A percentile compares a stretch with the other conserved stretches of the same genome.
phyloP scores from a whole-genome alignment of 2,113 vertebrate species.

The Rana temporaria region DNA sequence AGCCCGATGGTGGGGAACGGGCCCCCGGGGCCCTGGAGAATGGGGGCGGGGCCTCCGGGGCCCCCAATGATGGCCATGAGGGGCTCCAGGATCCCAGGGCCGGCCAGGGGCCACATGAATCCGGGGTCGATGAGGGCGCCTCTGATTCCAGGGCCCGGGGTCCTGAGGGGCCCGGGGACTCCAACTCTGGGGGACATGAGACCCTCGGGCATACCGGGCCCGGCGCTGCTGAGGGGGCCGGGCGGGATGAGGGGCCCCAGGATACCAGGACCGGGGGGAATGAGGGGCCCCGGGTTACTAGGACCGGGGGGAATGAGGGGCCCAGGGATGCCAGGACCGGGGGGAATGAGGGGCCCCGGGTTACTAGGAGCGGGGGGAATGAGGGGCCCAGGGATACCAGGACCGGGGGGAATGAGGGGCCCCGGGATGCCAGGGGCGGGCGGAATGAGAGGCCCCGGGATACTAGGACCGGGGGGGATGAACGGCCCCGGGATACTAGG shows the following conservation, averaged over 20 bases:
- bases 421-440: not conserved
- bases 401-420: not conserved
- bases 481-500: not conserved
- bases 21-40: conserved; percentile 7
- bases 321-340: too few species aligned
- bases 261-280: not conserved
- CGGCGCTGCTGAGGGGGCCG: not conserved
- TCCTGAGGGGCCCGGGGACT: not conserved
- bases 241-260: not conserved
- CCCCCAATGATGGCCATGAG: not conserved
- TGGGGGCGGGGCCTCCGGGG: too few species aligned
- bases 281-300: too few species aligned
- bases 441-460: not conserved
- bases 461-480: not conserved
- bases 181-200: not conserved
- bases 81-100: not conserved
- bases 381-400: not conserved
- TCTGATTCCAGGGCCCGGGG: not conserved
- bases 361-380: not conserved
- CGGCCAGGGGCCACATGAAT: not conserved
- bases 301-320: too few species aligned
- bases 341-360: not conserved
- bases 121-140: not conserved
- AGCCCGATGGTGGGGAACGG: conserved; percentile 34
- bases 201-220: too few species aligned